Percentiles rank a stretch among this genome's conserved stretches.
Evolutionary conservation across 2,888 invertebrate genomes (phyloP).

Genomic region (Chrysomela aeneicollis): DNA sequence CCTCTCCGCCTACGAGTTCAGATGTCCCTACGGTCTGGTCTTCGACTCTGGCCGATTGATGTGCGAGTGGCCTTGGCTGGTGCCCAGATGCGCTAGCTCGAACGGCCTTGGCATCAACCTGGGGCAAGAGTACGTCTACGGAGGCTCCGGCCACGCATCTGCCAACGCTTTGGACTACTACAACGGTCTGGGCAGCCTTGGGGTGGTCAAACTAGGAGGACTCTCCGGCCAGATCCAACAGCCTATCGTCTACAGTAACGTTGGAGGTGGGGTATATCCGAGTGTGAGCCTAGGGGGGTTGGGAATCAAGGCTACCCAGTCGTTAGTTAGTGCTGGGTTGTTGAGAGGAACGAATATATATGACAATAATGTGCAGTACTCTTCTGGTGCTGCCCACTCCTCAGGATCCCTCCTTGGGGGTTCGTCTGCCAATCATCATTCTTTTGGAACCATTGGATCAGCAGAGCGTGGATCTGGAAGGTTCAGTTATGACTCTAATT

Average conservation of each 20-base stretch:
- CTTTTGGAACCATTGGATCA: too few relatives aligned
- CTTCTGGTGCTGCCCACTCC: neutral
- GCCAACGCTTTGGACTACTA: constrained; percentile 53
- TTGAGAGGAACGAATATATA: constrained; percentile 33
- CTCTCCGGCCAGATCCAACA: constrained; percentile 49
- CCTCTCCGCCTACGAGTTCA: constrained; percentile 78
- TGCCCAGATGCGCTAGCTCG: constrained; percentile 62
- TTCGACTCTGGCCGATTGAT: constrained; percentile 75
- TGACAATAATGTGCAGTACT: constrained; percentile 18
- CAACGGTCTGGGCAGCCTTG: constrained; percentile 55
- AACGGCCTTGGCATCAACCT: constrained; percentile 54
- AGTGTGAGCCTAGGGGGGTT: constrained; percentile 43
- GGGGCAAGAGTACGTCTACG: constrained; percentile 63
- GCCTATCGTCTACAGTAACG: constrained; percentile 52
- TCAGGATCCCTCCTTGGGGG: too few relatives aligned
- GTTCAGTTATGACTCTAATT: too few relatives aligned
- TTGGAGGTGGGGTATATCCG: constrained; percentile 38
- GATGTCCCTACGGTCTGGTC: constrained; percentile 81
- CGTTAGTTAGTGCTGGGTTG: constrained; percentile 49
- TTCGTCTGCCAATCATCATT: too few relatives aligned
- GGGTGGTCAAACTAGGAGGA: constrained; percentile 52
- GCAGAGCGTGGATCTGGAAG: too few relatives aligned
- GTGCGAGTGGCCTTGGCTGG: constrained; percentile 85
- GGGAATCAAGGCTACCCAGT: constrained; percentile 44
- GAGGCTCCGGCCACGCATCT: constrained; percentile 51